Base-by-base conservation (phyloP, 1,140 invertebrate species). In the Ostrea denselamellosa region DNA sequence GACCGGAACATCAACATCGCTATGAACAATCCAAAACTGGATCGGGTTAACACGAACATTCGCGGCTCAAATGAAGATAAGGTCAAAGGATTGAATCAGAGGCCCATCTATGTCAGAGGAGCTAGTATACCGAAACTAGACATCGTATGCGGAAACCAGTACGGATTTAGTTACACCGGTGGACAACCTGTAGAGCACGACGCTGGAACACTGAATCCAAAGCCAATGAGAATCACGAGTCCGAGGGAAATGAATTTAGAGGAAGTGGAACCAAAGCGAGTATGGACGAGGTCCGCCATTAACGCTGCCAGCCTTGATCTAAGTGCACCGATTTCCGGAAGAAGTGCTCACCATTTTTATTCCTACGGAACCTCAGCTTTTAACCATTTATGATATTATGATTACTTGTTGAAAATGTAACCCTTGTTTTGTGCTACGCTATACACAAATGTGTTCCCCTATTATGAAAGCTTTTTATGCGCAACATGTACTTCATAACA, bases 201-300 rank as follows among this genome's bases (percentile, higher is more conserved):
- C 25, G 44, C 83, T n/a, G 62, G 44, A 17, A 10, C 51, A 22
- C 22, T 22, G 51, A 19, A 28, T 51, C 81, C 83, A 25, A 53
- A 62, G 54, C 28, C 44, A 56, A 54, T 71, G 53, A 12, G 17
- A 12, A 62, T 85, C 12, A 85, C 58, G 28, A 85, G 62, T 65
- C 87, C 87, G 22, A 53, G 83, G 9, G 83, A 88, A 52, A 52
- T 85, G n/a, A 52, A 58, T 28, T 53, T 86, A 25, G 85, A 68
- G 65, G 85, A 86, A 52, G 85, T 85, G 19, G 85, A 85, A 25
- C 87, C 85, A 52, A 85, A 54, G 52, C n/a, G 83, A 19, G 86
- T 89, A 17, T 89, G 88, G 88, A 85, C 88, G 22, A 81, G 88
- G 77, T 89, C 88, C 14, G 83, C 88, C 5, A 85, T 89, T 44